Base-by-base conservation (phyloP, 2,113 vertebrate genomes). In the Macrotus californicus region DNA sequence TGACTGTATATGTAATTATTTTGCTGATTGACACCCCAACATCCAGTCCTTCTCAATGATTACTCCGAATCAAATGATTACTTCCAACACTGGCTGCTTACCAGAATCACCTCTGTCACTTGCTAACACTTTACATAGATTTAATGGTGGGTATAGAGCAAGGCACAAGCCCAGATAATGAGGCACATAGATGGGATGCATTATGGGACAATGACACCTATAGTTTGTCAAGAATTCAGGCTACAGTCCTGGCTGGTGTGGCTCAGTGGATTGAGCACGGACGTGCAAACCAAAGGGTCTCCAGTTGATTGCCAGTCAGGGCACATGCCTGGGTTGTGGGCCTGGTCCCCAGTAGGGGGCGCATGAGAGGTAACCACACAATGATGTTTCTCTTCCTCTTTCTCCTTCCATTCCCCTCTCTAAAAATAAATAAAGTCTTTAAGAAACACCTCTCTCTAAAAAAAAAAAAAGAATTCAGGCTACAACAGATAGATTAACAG, bases 41-140 rank as follows among this genome's bases (percentile, higher is more conserved):
- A 87, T 50, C 48, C 41, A 93, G 31, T 54, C 21, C 43, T 88
- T 93, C 59, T 80, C 77, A 73, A 31, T 69, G 80, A 93, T 92
- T 76, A 80, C 50, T 72, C 26, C 66, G 39, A 61, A 82, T 87
- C 54, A 90, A 48, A 91, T 43, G 56, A 90, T 82, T 56, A 81
- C 81, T 86, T 31, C 36, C 31, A 94, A 82, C 43, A 15, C 69
- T 69, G 31, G 5, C 24, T 84, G 36, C 31, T 64, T 29, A 80
- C 24, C 21, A 72, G 66, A 89, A 43, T 90, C 69, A 73, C 21
- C 72, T 76, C 43, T 90, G 26, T 48, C 56, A 59, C 54, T 92
- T 95, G 76, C 36, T 95, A 93, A 90, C 76, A 22, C 21, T 94
- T 85, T 50, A 39, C 48, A 80, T 79, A 54, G 29, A 54, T 72